Conservation (phyloP, 2,888 invertebrate species). For the Proisotoma minuta region DNA sequence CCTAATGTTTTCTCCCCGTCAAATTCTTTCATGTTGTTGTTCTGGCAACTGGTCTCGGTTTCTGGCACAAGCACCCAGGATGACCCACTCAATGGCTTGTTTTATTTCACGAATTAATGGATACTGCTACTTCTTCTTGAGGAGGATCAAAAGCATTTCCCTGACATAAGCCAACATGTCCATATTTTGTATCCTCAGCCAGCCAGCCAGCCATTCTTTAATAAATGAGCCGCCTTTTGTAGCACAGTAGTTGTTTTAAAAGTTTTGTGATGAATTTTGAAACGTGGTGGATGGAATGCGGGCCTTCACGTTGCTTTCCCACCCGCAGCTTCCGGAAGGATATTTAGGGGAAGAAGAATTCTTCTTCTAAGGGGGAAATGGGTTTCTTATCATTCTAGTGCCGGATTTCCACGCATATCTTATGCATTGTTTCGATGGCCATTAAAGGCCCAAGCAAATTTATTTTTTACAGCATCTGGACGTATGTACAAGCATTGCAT, state of each 20-base stretch:
- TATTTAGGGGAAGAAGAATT: slow-evolving; percentile 17
- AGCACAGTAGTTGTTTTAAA: not conserved
- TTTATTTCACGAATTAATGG: slow-evolving; percentile 11
- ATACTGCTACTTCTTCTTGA: not conserved
- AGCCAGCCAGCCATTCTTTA: no score
- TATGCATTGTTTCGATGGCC: slow-evolving; percentile 40
- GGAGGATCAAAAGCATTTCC: not conserved
- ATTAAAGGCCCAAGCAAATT: slow-evolving; percentile 37
- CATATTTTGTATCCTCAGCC: slow-evolving; percentile 1
- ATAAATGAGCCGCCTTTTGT: not conserved
- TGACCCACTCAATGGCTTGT: slow-evolving; percentile 11
- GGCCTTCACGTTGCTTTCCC: slow-evolving; percentile 31
- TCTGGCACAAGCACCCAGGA: not conserved
- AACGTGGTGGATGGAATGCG: slow-evolving; percentile 19
- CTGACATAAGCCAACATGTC: not conserved
- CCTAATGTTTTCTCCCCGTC: not conserved
- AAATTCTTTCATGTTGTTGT: slow-evolving; percentile 1
- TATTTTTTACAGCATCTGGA: slow-evolving; percentile 17
- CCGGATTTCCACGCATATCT: slow-evolving; percentile 37
- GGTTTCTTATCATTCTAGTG: slow-evolving; percentile 8
- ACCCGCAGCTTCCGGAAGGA: slow-evolving; percentile 39
- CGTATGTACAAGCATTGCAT: not conserved
- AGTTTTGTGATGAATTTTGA: not conserved
- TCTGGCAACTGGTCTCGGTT: not conserved
- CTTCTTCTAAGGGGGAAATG: not conserved